Conservation (phyloP, 2,113 vertebrate genomes). For the Chloropsis hardwickii region DNA sequence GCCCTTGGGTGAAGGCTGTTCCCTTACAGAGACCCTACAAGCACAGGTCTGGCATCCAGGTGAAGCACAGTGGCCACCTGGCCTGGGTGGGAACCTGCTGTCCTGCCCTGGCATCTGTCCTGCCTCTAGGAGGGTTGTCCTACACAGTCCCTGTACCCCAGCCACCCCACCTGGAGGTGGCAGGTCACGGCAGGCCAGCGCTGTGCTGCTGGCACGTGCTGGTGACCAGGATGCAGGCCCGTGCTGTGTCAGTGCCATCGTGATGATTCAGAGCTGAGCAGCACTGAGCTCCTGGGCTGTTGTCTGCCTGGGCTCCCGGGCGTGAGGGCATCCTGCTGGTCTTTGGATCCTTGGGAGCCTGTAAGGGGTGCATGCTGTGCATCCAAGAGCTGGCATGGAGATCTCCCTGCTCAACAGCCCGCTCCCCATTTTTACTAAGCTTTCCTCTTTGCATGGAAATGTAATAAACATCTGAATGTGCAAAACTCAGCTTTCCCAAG, state of each 20-base stretch:
- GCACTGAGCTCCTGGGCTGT: neutral
- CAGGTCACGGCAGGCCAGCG: neutral
- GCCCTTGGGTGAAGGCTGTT: rapidly evolving
- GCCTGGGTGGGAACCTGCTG: neutral
- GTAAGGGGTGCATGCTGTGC: neutral
- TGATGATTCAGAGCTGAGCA: neutral
- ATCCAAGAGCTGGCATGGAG: neutral
- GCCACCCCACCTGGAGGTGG: neutral
- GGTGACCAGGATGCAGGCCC: rapidly evolving
- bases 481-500: neutral
- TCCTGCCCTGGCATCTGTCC: rapidly evolving
- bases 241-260: rapidly evolving
- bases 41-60: neutral
- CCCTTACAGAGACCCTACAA: neutral
- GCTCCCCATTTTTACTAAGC: neutral
- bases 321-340: neutral
- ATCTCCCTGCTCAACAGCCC: neutral
- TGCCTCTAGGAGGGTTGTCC: neutral
- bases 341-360: neutral
- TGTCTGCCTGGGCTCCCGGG: neutral
- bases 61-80: neutral
- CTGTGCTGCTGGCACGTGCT: rapidly evolving
- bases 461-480: neutral
- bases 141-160: rapidly evolving
- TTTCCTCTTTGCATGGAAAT: neutral